Conservation (phyloP, 2,888 invertebrate genomes). For the Cryptocephalus moraei region DNA sequence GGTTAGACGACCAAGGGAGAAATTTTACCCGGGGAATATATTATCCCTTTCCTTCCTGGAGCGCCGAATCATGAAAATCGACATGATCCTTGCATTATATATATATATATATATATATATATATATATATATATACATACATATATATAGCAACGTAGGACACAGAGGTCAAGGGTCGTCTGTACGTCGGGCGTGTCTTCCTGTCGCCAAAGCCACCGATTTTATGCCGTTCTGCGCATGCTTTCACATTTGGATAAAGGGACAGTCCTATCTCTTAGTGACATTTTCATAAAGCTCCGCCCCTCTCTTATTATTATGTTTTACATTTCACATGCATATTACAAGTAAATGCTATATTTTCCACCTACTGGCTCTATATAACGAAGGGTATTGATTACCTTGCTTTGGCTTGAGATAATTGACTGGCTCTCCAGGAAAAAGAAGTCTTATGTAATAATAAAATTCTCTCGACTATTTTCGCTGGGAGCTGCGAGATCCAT, state of each 20-base stretch:
- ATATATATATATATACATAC: conserved; percentile 21
- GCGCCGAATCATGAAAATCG: conserved; percentile 13
- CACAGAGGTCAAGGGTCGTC: conserved; percentile 39
- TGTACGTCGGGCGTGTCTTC: conserved; percentile 39
- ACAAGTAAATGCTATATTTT: conserved; percentile 1
- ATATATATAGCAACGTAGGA: conserved; percentile 19
- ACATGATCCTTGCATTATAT: conserved; percentile 8
- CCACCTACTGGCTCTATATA: background rate
- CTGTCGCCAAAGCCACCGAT: conserved; percentile 39
- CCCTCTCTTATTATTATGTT: conserved; percentile 12
- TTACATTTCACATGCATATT: background rate
- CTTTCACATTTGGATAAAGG: conserved; percentile 35
- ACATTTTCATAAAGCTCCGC: conserved; percentile 35
- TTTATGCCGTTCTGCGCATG: conserved; percentile 32
- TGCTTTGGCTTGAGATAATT: conserved; percentile 1
- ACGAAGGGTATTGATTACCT: background rate
- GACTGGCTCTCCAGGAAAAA: background rate
- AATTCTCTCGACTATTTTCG: background rate
- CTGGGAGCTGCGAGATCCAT: background rate
- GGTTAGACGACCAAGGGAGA: no score
- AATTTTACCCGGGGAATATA: no score
- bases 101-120: conserved; percentile 17
- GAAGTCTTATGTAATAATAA: background rate
- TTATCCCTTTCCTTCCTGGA: background rate
- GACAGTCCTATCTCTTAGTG: conserved; percentile 37